Evolutionary conservation across 2,888 invertebrate genomes (phyloP), one percentile per base, ranked within the genome.

Genomic region (Prenolepis imparis): DNA sequence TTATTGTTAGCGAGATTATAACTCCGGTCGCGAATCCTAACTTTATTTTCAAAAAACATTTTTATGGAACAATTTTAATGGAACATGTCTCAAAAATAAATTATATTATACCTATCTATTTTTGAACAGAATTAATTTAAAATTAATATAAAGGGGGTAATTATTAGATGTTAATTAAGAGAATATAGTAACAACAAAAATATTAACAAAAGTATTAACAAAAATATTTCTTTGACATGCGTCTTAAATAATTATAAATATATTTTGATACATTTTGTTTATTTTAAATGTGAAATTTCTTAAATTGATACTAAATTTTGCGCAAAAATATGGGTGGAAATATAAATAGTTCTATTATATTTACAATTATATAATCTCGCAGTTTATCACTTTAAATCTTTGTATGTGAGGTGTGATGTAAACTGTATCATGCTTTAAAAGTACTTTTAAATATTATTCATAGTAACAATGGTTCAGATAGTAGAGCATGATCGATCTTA

Each of bases 371-470:
- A 41, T n/a, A 52, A n/a, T 52, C 15, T 70, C 0, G 4, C n/a
- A n/a, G 6, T 39, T 12, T 66, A 12, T 0, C 6, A 39, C 1
- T 64, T 75, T 12, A 57, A 41, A 70, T 78, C 41, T 78, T 28
- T 39, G 24, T 39, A 75, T 48, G 64, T 18, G 0, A 9, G 9
- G 28, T n/a, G 18, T 28, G 59, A 28, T 55, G n/a, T 36, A 67
- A 68, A 39, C 15, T 21, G 15, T 67, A 55, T 24, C n/a, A n/a
- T 28, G 21, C 39, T 67, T 55, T 3, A n/a, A 39, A 18, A 12
- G 1, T n/a, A 55, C 6, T 39, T 55, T 78, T 32, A 48, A 59
- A 78, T 78, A 78, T 70, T 78, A 78, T 78, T 78, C 41, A 78
- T 21, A 57, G 21, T 70, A 78, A 72, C 32, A 21, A 44, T 72